These are phyloP conservation scores for Ormyrus thymus DNA, from an alignment of 2,888 invertebrate genomes.

Conservation along the genomic window DNA sequence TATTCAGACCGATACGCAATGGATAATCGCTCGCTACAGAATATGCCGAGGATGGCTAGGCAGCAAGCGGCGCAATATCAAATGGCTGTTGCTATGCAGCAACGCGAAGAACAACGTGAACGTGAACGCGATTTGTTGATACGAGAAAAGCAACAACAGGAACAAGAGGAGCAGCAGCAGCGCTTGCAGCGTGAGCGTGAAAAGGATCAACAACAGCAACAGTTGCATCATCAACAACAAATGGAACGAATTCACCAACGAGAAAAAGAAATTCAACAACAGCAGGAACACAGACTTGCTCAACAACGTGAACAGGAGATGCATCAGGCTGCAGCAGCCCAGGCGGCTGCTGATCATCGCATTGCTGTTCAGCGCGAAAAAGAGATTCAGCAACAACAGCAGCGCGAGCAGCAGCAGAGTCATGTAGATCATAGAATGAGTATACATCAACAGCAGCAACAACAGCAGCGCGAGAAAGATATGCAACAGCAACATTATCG, in stretches of 20 bases:
- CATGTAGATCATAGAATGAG: constrained; percentile 66
- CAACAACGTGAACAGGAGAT: constrained; percentile 66
- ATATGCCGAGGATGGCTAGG: constrained; percentile 68
- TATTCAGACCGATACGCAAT: constrained; percentile 75
- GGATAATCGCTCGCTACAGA: constrained; percentile 69
- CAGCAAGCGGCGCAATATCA: constrained; percentile 69
- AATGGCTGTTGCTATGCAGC: constrained; percentile 67
- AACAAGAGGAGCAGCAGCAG: constrained; percentile 67
- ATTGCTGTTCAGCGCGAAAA: constrained; percentile 66
- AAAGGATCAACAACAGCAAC: constrained; percentile 68
- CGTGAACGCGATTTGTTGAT: constrained; percentile 69
- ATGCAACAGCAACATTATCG: constrained; percentile 63
- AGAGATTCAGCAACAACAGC: constrained; percentile 69
- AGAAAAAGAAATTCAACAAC: constrained; percentile 67
- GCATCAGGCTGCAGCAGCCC: constrained; percentile 68
- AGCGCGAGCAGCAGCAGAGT: constrained; percentile 66
- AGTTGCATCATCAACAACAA: constrained; percentile 69
- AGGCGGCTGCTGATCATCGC: constrained; percentile 59
- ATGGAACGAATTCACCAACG: constrained; percentile 67
- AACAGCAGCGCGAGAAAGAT: constrained; percentile 66
- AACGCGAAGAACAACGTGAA: constrained; percentile 66
- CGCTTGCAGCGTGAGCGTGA: constrained; percentile 69
- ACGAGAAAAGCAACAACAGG: constrained; percentile 66
- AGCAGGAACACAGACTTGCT: constrained; percentile 69
- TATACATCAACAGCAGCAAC: constrained; percentile 66